A percentile compares a stretch with the other conserved stretches of the same genome.
Evolutionary conservation across 2,888 invertebrate genomes (phyloP).

Genomic region (Leucoma salicis): DNA sequence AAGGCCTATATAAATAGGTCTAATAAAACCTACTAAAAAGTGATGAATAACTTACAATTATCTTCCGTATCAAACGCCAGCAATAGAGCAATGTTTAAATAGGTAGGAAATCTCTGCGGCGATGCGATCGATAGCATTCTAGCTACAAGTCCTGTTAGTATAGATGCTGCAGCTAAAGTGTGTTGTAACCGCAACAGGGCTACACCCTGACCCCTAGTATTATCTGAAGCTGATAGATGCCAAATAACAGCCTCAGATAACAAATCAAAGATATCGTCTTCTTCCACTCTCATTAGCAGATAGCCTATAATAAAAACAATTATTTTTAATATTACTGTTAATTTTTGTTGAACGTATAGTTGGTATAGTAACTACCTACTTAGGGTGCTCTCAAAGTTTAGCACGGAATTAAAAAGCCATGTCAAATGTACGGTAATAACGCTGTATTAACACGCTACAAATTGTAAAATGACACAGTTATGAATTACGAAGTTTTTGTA

Average conservation of each 20-base stretch:
- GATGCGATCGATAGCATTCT: constrained; percentile 57
- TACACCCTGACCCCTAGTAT: constrained; percentile 27
- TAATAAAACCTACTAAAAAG: too few species aligned
- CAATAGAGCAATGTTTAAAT: constrained; percentile 48
- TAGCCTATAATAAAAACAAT: constrained; percentile 43
- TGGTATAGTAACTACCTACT: too few species aligned
- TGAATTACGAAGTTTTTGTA: too few species aligned
- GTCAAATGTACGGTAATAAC: too few species aligned
- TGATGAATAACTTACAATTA: constrained; percentile 51
- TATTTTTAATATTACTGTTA: too few species aligned
- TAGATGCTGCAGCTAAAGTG: constrained; percentile 41
- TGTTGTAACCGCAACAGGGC: constrained; percentile 24
- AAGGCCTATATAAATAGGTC: too few species aligned
- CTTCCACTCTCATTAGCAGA: constrained; percentile 52
- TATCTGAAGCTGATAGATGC: constrained; percentile 54
- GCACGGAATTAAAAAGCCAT: too few species aligned
- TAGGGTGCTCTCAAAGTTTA: too few species aligned
- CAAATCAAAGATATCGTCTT: constrained; percentile 50
- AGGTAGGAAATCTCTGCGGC: constrained; percentile 46
- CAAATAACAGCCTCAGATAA: constrained; percentile 50
- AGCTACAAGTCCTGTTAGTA: constrained; percentile 41
- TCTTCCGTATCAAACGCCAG: constrained; percentile 50
- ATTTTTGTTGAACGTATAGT: too few species aligned
- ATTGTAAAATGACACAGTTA: too few species aligned
- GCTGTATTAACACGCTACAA: too few species aligned